Base-by-base conservation (phyloP, 2,888 invertebrate genomes). In the Caenorhabditis plicata region DNA sequence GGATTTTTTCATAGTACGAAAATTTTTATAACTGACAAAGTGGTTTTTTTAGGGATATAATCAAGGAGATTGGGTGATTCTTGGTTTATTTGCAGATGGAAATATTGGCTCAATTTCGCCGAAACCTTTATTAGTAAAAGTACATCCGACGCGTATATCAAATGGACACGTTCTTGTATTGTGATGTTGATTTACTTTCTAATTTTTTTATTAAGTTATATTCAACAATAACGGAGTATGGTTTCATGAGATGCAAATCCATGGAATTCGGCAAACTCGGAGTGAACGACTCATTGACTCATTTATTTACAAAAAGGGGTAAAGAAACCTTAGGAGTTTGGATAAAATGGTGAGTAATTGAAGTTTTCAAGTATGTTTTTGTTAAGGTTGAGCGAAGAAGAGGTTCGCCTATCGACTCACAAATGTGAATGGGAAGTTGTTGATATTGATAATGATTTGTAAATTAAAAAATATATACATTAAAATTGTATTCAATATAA, bases 221-320 rank as follows among this genome's bases (percentile, higher is more conserved):
- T 11, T 7, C 35, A 35, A 35, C 35, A 17, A 5, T 17, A 7
- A 20, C 8, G 3, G 35, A 35, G 19, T 20, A 20, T 35, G 17
- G 8, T 17, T 15, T 11, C n/a, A 17, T 17, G 3, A 17, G 19
- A 15, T 4, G 20, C 3, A 38, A 23, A 4, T 13, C 2, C n/a
- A 3, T 7, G 4, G 17, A 38, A 19, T 38, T 38, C 25, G 38
- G 38, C n/a, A 38, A 38, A 38, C n/a, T 38, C n/a, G 38, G 38
- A 7, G 11, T 23, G 4, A n/a, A 11, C 2, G 4, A 22, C 8
- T 20, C 22, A 13, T n/a, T 38, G 9, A 3, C 22, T 13, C 22
- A 38, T 23, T 23, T 23, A 19, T 19, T 23, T 3, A 38, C n/a
- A 3, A 40, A 40, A 40, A 40, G 27, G 17, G n/a, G 5, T 5